A percentile compares a stretch with the other conserved stretches of the same genome.
These are phyloP conservation scores for Kryptopterus vitreolus DNA, from an alignment of 2,797 vertebrate species.

Conservation along the genomic window DNA sequence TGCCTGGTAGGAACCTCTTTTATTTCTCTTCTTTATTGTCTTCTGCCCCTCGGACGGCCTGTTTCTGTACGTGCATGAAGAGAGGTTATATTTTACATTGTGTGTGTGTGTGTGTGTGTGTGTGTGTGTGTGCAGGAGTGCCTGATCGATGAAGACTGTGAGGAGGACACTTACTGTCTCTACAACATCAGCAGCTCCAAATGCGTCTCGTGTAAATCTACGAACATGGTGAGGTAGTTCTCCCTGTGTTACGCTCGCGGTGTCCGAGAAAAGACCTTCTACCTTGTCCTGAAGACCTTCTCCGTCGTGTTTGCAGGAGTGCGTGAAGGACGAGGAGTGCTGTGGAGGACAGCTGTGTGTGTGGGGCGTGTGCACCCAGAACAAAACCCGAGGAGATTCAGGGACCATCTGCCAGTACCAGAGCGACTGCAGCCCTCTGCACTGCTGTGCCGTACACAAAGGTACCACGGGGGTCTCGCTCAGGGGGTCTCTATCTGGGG, in stretches of 20 bases:
- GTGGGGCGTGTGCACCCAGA: conserved; percentile 84
- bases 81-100: not conserved
- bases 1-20: not conserved
- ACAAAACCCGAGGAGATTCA: conserved; percentile 73
- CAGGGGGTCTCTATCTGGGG: no score
- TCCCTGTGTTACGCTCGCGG: not conserved
- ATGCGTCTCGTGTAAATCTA: conserved; percentile 83
- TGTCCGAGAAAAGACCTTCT: not conserved
- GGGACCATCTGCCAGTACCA: conserved; percentile 94
- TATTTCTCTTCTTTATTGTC: not conserved
- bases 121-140: conserved; percentile 78
- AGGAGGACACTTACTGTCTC: conserved; percentile 79
- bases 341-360: conserved; percentile 86
- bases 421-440: conserved; percentile 80
- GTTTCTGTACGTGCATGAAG: not conserved
- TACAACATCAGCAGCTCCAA: conserved; percentile 82
- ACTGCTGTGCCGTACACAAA: conserved; percentile 89
- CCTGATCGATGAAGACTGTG: conserved; percentile 92
- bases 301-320: conserved; percentile 69
- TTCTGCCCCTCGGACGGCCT: no score
- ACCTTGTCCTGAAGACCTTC: not conserved
- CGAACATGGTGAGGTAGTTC: conserved; percentile 73
- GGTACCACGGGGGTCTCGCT: conserved; percentile 67
- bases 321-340: conserved; percentile 88
- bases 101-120: conserved; percentile 8